Base-by-base conservation (phyloP, 1,140 invertebrate genomes). In the Pogonomyrmex barbatus region DNA sequence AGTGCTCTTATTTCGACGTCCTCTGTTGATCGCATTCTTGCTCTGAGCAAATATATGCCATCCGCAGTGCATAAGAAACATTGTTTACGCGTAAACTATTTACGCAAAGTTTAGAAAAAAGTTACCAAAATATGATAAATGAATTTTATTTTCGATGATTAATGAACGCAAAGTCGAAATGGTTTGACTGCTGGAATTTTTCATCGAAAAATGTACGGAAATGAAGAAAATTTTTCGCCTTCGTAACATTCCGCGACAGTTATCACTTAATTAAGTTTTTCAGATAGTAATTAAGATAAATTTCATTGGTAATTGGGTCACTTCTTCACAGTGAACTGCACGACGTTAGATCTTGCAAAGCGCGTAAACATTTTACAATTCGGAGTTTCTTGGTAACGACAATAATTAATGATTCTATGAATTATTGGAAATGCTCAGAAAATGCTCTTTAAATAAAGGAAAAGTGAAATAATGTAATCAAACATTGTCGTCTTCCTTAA, bases 251-350 rank as follows among this genome's bases (percentile, higher is more conserved):
- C 39, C n/a, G 36, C 42, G 42, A 60, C 65, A 30, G 54, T 83
- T 83, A 83, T 83, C 68, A 42, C n/a, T 75, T 83, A 83, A 83
- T 83, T 82, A 82, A 82, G 67, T 82, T 83, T 83, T 83, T 83
- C 42, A 83, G 54, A 39, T 83, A 75, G n/a, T 50, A 83, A 62
- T 83, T 83, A 75, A 75, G 65, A 75, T 83, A 83, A 83, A 83
- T 83, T 83, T 75, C 54, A 75, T 60, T 83, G 68, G 45, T 75
- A 83, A 83, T 73, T 83, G 54, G 45, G 68, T 83, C 70, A 75
- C 45, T 75, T 73, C 12, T 83, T 75, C 1, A 42, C 12, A 73
- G 42, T 30, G 45, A 5, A 75, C 4, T 39, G 54, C 33, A 47
- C 24, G 54, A 39, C 10, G 39, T 45, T 60, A 30, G 47, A 60